phyloP scores from a whole-genome alignment of 2,888 invertebrate genomes.

The Lithophane socia region DNA sequence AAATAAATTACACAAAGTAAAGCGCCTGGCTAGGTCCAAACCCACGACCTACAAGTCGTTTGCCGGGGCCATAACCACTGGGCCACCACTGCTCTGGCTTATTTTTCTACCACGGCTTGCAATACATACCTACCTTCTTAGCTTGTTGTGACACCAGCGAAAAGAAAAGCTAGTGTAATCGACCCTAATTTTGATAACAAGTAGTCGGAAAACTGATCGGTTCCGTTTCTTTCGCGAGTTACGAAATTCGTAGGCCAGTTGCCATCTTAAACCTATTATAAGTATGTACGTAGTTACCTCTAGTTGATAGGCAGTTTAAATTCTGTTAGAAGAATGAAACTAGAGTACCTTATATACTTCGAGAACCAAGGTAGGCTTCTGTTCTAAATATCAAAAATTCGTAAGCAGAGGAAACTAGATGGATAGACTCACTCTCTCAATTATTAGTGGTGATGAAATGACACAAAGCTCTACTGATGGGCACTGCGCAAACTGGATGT shows the following conservation, averaged over 20 bases:
- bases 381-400: not conserved
- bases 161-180: not conserved
- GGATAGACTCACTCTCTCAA: not conserved
- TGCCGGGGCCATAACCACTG: no score
- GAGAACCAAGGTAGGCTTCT: no score
- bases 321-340: not conserved
- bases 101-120: not conserved
- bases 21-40: no score
- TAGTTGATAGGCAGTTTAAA: not conserved
- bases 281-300: no score
- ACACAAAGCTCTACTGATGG: constrained; percentile 7
- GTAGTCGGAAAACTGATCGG: no score
- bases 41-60: no score
- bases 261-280: not conserved
- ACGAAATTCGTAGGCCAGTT: not conserved
- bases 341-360: not conserved
- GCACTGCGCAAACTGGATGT: constrained; percentile 18
- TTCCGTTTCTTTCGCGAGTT: not conserved
- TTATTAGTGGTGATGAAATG: constrained; percentile 11
- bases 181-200: not conserved
- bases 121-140: not conserved
- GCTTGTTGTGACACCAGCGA: not conserved
- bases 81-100: not conserved
- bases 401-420: not conserved
- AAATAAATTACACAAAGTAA: no score